phyloP scores from a whole-genome alignment of 2,888 invertebrate genomes.

The Timandra comae region DNA sequence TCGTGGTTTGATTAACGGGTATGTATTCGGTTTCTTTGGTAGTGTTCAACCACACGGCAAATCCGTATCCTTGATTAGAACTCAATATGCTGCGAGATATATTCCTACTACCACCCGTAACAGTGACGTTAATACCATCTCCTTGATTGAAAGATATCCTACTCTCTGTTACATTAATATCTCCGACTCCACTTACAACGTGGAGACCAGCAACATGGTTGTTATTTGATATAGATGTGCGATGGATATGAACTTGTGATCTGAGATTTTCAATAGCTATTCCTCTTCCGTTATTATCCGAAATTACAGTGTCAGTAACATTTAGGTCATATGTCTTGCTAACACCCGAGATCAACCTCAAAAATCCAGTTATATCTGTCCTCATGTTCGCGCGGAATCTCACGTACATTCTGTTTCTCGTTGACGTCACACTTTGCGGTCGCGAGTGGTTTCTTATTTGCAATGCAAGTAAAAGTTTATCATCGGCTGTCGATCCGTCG shows the following conservation, averaged over 20 bases:
- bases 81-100: conserved; percentile 90
- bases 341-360: conserved; percentile 86
- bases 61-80: conserved; percentile 91
- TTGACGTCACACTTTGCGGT: conserved; percentile 92
- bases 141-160: conserved; percentile 93
- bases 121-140: conserved; percentile 96
- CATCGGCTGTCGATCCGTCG: conserved; percentile 84
- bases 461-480: conserved; percentile 83
- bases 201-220: conserved; percentile 94
- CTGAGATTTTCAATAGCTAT: conserved; percentile 94
- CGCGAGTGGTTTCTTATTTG: conserved; percentile 88
- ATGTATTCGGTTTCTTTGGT: conserved; percentile 86
- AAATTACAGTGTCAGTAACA: conserved; percentile 88
- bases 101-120: conserved; percentile 95
- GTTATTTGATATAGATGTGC: conserved; percentile 89
- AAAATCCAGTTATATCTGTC: conserved; percentile 84
- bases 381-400: conserved; percentile 85
- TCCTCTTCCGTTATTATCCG: conserved; percentile 96
- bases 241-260: conserved; percentile 90
- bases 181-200: conserved; percentile 92
- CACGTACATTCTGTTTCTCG: conserved; percentile 86
- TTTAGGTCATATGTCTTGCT: conserved; percentile 91
- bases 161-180: conserved; percentile 94
- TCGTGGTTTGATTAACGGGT: conserved; percentile 89
- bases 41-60: conserved; percentile 93